Percentiles rank a stretch among this genome's conserved stretches.
These are phyloP conservation scores for Colaptes auratus DNA, from an alignment of 2,113 vertebrate species.

Conservation along the genomic window DNA sequence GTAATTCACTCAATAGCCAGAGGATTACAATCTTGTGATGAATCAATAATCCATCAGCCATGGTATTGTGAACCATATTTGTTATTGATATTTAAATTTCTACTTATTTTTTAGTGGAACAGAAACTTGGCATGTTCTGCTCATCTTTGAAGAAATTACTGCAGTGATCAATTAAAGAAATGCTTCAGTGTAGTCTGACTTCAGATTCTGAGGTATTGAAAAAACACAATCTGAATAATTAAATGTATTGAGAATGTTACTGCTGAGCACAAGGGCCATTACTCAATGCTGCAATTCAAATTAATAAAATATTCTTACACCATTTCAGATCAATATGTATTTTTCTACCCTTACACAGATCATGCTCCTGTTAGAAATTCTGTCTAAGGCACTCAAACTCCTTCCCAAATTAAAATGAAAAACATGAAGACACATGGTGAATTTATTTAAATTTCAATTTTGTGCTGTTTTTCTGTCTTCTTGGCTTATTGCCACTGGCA, in stretches of 20 bases:
- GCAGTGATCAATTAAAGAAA: background rate
- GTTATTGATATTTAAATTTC: slow-evolving; percentile 4
- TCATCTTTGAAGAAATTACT: background rate
- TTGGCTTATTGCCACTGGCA: background rate
- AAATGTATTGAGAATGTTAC: background rate
- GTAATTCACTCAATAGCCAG: slow-evolving; percentile 23
- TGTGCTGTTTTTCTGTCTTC: background rate
- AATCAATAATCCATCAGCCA: slow-evolving; percentile 55
- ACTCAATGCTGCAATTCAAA: background rate
- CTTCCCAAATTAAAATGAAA: background rate
- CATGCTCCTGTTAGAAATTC: background rate
- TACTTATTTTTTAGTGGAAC: background rate
- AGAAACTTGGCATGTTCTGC: background rate
- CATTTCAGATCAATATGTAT: background rate
- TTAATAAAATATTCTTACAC: background rate
- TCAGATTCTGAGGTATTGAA: background rate
- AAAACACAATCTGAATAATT: background rate
- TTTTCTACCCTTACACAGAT: background rate
- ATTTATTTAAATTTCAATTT: background rate
- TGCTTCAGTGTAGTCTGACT: background rate
- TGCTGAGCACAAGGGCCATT: background rate
- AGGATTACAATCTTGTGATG: slow-evolving; percentile 16
- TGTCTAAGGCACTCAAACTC: background rate
- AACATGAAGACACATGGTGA: background rate
- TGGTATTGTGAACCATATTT: background rate